Percentiles rank a stretch among this genome's conserved stretches.
phyloP scores from a whole-genome alignment of 2,113 vertebrate species.

The Leptocoma aspasia region DNA sequence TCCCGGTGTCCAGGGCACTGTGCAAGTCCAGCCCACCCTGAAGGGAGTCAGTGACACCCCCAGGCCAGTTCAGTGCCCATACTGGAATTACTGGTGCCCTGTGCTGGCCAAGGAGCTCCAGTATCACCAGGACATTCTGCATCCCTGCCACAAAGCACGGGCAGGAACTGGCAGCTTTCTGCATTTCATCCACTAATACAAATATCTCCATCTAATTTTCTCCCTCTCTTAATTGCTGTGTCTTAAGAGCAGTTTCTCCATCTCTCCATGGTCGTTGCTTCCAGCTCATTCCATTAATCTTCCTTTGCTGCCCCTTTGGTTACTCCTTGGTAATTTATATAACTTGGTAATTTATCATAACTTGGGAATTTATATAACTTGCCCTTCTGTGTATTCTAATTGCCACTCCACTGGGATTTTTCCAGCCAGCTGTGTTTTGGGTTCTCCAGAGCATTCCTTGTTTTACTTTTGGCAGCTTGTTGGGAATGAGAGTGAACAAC shows the following conservation, averaged over 20 bases:
- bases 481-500: constrained; percentile 96
- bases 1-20: not conserved
- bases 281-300: not conserved
- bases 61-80: not conserved
- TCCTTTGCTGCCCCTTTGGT: not conserved
- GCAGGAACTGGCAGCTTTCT: not conserved
- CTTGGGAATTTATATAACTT: not conserved
- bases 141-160: not conserved
- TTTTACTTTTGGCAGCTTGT: constrained; percentile 76
- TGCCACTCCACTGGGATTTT: not conserved
- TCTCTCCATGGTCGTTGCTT: not conserved
- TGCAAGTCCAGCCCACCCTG: not conserved
- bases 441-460: not conserved
- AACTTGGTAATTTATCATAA: not conserved
- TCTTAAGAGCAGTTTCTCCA: not conserved
- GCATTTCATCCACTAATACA: not conserved
- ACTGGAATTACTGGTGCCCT: not conserved
- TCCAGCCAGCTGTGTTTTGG: rapidly evolving
- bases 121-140: not conserved
- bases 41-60: not conserved
- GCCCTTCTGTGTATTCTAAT: not conserved
- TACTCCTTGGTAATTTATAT: not conserved
- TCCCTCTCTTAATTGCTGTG: not conserved
- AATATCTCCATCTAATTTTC: not conserved
- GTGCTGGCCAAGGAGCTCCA: not conserved